phyloP scores from a whole-genome alignment of 2,113 vertebrate species.

The Xiphophorus maculatus region DNA sequence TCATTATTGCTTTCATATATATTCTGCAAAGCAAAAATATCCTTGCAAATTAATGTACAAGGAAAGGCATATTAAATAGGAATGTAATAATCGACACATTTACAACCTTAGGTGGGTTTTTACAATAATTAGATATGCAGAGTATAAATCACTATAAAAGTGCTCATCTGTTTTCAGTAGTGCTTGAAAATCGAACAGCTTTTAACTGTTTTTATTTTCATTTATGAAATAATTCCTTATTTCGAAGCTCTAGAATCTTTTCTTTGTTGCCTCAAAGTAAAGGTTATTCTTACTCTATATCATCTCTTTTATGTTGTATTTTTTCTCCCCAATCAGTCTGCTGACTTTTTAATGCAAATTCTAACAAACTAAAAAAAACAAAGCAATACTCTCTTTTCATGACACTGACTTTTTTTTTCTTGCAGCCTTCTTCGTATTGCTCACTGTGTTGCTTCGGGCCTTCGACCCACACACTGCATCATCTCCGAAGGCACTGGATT shows the following conservation, averaged over 20 bases:
- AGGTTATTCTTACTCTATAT: not conserved
- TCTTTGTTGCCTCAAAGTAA: not conserved
- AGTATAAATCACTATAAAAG: conserved; percentile 31
- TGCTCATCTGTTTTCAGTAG: not conserved
- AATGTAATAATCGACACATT: not conserved
- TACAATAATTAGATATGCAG: conserved; percentile 27
- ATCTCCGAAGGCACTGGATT: not conserved
- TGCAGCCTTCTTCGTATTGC: not conserved
- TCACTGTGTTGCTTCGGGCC: not conserved
- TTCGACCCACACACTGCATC: not conserved
- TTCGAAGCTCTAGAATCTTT: not conserved
- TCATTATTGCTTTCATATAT: conserved; percentile 19
- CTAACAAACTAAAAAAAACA: not conserved
- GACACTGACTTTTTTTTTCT: not conserved
- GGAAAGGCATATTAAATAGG: conserved; percentile 35
- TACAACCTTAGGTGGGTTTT: conserved; percentile 13
- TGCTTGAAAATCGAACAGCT: not conserved
- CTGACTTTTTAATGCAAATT: not conserved
- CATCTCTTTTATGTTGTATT: too few species aligned
- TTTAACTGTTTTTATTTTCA: not conserved
- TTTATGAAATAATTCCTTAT: not conserved
- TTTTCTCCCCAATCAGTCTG: too few species aligned
- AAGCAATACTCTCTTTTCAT: not conserved
- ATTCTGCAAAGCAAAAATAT: conserved; percentile 25
- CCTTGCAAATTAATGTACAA: conserved; percentile 15